Evolutionary conservation across 2,797 vertebrate genomes (phyloP).

Genomic region (Coregonus ussuriensis): DNA sequence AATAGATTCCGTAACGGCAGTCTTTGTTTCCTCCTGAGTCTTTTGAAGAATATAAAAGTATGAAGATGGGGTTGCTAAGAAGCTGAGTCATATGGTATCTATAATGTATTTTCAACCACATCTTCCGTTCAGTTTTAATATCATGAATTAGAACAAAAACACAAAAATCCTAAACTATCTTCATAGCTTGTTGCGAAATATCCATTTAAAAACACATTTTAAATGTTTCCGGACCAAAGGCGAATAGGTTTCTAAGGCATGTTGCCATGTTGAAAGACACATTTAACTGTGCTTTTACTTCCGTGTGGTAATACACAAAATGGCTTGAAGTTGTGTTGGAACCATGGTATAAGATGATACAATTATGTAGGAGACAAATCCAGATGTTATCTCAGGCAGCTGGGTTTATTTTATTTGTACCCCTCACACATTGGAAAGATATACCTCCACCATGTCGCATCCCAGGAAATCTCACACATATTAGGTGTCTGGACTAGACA

Average conservation of each 20-base stretch:
- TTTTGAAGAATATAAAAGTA: not conserved
- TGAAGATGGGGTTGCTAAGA: not conserved
- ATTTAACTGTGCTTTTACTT: too few species aligned
- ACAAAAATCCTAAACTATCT: not conserved
- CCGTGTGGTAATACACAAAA: not conserved
- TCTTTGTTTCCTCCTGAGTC: not conserved
- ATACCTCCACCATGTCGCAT: slow-evolving; percentile 17
- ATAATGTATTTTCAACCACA: not conserved
- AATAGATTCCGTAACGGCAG: too few species aligned
- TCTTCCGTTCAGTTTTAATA: not conserved
- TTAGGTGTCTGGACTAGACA: slow-evolving; percentile 45
- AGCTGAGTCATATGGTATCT: not conserved
- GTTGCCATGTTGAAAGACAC: too few species aligned
- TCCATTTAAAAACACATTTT: too few species aligned
- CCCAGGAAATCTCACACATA: slow-evolving; percentile 24
- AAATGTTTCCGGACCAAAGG: not conserved
- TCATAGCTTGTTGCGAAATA: too few species aligned
- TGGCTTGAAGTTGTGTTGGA: not conserved
- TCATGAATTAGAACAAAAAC: not conserved
- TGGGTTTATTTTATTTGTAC: slow-evolving; percentile 29
- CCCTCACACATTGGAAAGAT: slow-evolving; percentile 12
- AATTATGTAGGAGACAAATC: slow-evolving; percentile 27
- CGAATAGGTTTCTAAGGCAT: too few species aligned
- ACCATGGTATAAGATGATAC: slow-evolving; percentile 16
- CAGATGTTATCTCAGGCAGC: slow-evolving; percentile 30